These are phyloP conservation scores for Lerema accius DNA, from an alignment of 1,140 invertebrate species.

Conservation along the genomic window DNA sequence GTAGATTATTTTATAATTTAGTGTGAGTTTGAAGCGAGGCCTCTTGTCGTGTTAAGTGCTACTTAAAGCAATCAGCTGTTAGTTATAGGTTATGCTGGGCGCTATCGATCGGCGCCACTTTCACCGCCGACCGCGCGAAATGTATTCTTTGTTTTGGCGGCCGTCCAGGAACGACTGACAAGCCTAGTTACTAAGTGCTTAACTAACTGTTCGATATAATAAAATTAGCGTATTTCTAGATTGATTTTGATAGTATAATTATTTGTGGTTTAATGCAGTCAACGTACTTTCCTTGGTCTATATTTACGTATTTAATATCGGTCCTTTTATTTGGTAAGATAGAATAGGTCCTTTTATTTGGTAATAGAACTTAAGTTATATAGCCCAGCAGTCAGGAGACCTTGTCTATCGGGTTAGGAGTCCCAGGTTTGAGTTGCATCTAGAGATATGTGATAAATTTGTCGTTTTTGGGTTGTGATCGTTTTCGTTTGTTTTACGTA, in stretches of 20 bases:
- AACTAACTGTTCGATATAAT: neutral
- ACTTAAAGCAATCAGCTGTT: conserved; percentile 54
- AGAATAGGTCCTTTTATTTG: too few relatives aligned
- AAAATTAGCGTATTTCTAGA: conserved; percentile 2
- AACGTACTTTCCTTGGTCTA: too few relatives aligned
- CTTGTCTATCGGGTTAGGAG: too few relatives aligned
- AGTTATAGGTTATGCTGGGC: conserved; percentile 42
- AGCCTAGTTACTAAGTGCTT: conserved; percentile 45
- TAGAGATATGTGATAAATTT: too few relatives aligned
- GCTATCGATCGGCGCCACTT: conserved; percentile 68
- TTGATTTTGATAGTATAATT: neutral
- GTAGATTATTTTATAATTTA: neutral
- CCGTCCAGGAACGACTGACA: conserved; percentile 44
- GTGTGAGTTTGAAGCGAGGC: conserved; percentile 5
- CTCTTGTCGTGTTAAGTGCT: conserved; percentile 15
- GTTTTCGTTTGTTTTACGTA: too few relatives aligned
- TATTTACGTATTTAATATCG: too few relatives aligned
- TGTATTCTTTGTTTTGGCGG: conserved; percentile 68
- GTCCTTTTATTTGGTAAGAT: too few relatives aligned
- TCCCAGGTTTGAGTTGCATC: too few relatives aligned
- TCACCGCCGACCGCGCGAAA: conserved; percentile 49
- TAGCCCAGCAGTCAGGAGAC: too few relatives aligned
- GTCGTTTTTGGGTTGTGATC: too few relatives aligned
- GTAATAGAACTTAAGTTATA: too few relatives aligned
- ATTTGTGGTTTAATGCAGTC: too few relatives aligned